Conservation (phyloP, 1,140 invertebrate genomes). For the Fragariocoptes setiger region DNA sequence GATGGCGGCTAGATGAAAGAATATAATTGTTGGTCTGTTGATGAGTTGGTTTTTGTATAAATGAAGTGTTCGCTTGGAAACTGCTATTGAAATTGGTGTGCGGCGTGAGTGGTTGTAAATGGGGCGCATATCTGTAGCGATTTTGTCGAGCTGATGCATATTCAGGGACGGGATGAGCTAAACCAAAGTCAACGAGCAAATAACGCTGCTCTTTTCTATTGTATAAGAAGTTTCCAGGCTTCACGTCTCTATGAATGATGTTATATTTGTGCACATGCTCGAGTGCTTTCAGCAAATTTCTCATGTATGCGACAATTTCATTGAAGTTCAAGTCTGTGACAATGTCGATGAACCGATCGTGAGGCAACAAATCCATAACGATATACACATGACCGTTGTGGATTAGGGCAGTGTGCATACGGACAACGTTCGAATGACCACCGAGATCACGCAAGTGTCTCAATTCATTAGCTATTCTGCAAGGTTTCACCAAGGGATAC, state of each 20-base stretch:
- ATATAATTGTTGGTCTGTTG: too few relatives aligned
- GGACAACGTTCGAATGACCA: conserved; percentile 45
- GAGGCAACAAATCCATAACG: conserved; percentile 60
- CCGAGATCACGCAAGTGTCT: conserved; percentile 16
- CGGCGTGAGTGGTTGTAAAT: neutral
- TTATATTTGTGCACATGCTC: conserved; percentile 44
- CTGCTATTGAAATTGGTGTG: conserved; percentile 3
- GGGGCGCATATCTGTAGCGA: neutral
- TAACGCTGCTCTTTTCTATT: conserved; percentile 37
- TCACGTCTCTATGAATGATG: conserved; percentile 69
- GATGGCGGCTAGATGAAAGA: too few relatives aligned
- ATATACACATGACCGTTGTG: conserved; percentile 46
- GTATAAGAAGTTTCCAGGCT: conserved; percentile 68
- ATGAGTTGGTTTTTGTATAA: too few relatives aligned
- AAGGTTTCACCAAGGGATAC: conserved; percentile 12
- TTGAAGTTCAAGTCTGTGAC: conserved; percentile 19
- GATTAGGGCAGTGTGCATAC: conserved; percentile 39
- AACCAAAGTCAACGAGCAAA: conserved; percentile 53
- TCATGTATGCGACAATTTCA: conserved; percentile 48
- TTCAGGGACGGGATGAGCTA: conserved; percentile 27
- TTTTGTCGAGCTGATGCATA: neutral
- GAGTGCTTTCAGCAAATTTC: conserved; percentile 41
- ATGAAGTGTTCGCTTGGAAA: conserved; percentile 5
- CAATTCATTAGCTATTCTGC: conserved; percentile 12
- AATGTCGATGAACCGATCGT: conserved; percentile 44